Evolutionary conservation across 2,113 vertebrate genomes (phyloP).

Genomic region (Ptyas mucosa): DNA sequence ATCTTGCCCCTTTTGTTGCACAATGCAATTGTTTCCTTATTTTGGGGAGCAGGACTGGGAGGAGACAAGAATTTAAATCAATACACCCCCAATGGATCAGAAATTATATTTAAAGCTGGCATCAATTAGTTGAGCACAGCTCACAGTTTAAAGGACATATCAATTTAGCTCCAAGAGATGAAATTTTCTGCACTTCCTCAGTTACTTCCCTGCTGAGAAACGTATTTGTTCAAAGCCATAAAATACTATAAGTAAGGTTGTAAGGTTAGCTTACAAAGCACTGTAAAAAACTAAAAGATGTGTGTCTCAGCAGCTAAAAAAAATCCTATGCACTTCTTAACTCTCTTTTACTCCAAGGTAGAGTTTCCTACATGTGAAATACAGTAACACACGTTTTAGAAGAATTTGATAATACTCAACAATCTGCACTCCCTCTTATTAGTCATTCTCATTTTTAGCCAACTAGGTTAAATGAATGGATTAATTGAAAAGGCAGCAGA

Average conservation of each 20-base stretch:
- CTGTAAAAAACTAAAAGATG: background rate
- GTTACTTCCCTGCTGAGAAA: slow-evolving; percentile 47
- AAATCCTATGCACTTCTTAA: background rate
- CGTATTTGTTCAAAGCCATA: slow-evolving; percentile 33
- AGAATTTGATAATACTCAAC: background rate
- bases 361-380: background rate
- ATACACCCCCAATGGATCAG: slow-evolving; percentile 51
- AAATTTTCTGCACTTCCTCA: slow-evolving; percentile 44
- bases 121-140: slow-evolving; percentile 59
- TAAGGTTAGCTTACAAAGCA: background rate
- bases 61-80: slow-evolving; percentile 59
- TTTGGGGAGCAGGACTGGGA: slow-evolving; percentile 36
- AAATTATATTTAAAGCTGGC: slow-evolving; percentile 52
- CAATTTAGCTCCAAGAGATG: slow-evolving; percentile 50
- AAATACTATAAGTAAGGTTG: background rate
- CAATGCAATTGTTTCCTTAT: slow-evolving; percentile 48
- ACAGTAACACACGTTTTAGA: background rate
- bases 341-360: background rate
- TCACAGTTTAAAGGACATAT: slow-evolving; percentile 42
- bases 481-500: background rate
- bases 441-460: background rate
- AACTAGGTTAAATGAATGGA: background rate
- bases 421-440: background rate
- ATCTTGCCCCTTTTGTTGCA: slow-evolving; percentile 54
- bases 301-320: background rate